Percentiles rank a stretch among this genome's conserved stretches.
Conservation (phyloP, 2,888 invertebrate species). For the Hydropsyche betteni region DNA sequence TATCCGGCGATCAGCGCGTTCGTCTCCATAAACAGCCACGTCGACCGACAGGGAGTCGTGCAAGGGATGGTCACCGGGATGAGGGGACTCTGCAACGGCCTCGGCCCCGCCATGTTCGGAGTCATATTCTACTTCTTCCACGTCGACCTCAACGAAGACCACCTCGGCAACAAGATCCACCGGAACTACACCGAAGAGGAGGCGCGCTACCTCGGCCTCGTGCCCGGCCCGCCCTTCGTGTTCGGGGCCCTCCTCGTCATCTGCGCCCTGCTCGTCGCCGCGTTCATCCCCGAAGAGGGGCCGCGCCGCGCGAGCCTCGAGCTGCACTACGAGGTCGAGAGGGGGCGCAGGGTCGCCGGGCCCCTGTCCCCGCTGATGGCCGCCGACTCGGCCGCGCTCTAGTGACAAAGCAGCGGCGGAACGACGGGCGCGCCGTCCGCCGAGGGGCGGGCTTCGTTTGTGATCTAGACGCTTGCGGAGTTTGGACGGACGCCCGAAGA, state of each 20-base stretch:
- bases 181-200: conserved; percentile 60
- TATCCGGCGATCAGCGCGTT: conserved; percentile 99
- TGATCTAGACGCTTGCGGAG: too few species aligned
- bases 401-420: conserved; percentile 58
- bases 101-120: conserved; percentile 98
- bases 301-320: conserved; percentile 63
- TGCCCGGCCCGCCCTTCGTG: conserved; percentile 98
- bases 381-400: conserved; percentile 78
- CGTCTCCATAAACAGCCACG: conserved; percentile 95
- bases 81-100: conserved; percentile 95
- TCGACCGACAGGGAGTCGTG: conserved; percentile 96
- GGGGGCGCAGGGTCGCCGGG: conserved; percentile 78
- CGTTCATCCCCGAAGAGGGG: conserved; percentile 80
- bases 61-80: conserved; percentile 99
- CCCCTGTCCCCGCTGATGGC: conserved; percentile 83
- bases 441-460: background rate
- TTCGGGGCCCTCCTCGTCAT: conserved; percentile 97
- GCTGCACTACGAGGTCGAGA: conserved; percentile 83
- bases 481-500: too few species aligned
- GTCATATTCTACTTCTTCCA: conserved; percentile 98
- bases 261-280: conserved; percentile 91
- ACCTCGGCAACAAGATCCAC: conserved; percentile 54
- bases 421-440: background rate
- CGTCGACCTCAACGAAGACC: conserved; percentile 91
- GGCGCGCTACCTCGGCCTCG: conserved; percentile 72